phyloP scores from a whole-genome alignment of 2,797 vertebrate genomes.

The Nannoperca australis region DNA sequence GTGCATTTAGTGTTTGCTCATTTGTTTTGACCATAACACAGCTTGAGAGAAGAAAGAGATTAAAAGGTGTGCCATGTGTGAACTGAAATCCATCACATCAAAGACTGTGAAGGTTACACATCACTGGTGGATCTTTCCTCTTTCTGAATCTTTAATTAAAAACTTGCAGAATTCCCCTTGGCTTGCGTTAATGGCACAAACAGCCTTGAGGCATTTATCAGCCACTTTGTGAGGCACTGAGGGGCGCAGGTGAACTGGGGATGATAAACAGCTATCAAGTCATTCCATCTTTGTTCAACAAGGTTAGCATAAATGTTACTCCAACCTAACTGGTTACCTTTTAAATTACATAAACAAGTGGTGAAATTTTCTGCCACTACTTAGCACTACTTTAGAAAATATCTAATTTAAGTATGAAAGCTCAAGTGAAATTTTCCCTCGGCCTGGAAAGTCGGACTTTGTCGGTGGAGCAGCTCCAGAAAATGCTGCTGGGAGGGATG shows the following conservation, averaged over 20 bases:
- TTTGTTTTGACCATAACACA: conserved; percentile 79
- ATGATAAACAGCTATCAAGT: conserved; percentile 43
- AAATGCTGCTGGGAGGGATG: conserved; percentile 45
- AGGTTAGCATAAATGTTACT: background rate
- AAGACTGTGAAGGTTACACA: conserved; percentile 62
- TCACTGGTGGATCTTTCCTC: conserved; percentile 60
- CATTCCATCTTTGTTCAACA: conserved; percentile 1
- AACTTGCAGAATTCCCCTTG: conserved; percentile 70
- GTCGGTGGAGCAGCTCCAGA: conserved; percentile 41
- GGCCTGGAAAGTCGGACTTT: conserved; percentile 40
- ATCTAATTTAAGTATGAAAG: conserved; percentile 36
- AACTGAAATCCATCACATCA: conserved; percentile 69
- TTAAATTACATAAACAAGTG: background rate
- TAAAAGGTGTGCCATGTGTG: conserved; percentile 52
- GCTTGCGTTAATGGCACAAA: conserved; percentile 64
- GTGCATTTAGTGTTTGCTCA: conserved; percentile 55
- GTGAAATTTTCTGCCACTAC: conserved; percentile 13
- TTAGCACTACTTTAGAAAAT: conserved; percentile 19
- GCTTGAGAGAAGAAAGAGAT: conserved; percentile 66
- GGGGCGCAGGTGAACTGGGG: conserved; percentile 40
- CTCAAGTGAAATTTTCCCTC: conserved; percentile 16
- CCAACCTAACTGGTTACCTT: background rate
- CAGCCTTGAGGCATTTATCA: conserved; percentile 44
- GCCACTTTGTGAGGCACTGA: conserved; percentile 25
- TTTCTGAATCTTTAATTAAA: conserved; percentile 75